Evolutionary conservation across 2,797 vertebrate genomes (phyloP), one percentile per base, ranked within the genome.

Genomic region (Gallirallus australis): DNA sequence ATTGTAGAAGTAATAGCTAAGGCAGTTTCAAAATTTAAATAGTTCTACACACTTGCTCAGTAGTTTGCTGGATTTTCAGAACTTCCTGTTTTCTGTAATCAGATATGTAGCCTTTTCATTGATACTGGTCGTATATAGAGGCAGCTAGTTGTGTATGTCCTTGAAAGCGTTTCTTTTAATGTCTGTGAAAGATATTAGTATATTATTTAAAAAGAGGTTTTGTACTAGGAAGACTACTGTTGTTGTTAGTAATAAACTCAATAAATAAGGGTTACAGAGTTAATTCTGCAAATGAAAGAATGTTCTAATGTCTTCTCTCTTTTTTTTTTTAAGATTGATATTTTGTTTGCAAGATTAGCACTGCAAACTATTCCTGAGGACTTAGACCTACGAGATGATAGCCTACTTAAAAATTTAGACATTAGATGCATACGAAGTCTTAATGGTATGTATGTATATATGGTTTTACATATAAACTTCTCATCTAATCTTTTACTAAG

Each of bases 341-440:
- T 99, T 96, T 97, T 99, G 91, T 99, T 99, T 98, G 99, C 98
- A 94, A 97, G 98, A 95, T 96, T 99, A 98, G 98, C 98, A 15
- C 94, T 98, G 95, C 98, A 98, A 97, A 98, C 98, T 95, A 98
- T 99, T 97, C 98, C 98, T 79, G 98, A 99, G 96, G 98, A 98
- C 82, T 96, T 99, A 97, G 98, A 99, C 80, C 98, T 99, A 82
- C 97, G 99, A 95, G 98, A 99, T 15, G 98, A 99, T 97, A 98
- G 97, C 79, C 96, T 99, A 59, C 97, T 99, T 91, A 98, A 98
- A 98, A 98, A 98, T 96, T 96, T 99, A 96, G 98, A 99, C 95
- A 98, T 98, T 97, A 98, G 97, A 95, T 99, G 99, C 93, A 98
- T 99, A 97, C 97, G 98, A 97, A 99, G 99, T 98, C 98, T 99